A percentile compares a stretch with the other conserved stretches of the same genome.
phyloP scores from a whole-genome alignment of 2,113 vertebrate species.

The Pseudonaja textilis region DNA sequence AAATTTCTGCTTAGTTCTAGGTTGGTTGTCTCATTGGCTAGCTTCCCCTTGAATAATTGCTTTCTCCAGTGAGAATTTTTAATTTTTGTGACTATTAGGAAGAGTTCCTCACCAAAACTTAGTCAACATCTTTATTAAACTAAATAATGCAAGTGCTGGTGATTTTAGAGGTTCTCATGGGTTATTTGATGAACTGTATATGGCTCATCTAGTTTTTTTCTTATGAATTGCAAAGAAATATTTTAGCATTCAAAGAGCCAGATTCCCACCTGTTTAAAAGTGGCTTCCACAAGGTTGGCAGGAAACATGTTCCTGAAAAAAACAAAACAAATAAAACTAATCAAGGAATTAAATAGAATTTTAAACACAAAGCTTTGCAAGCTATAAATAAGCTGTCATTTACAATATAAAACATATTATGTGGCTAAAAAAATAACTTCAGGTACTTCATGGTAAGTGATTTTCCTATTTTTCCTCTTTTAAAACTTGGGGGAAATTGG shows the following conservation, averaged over 20 bases:
- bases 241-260: constrained; percentile 1
- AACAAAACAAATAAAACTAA: constrained; percentile 60
- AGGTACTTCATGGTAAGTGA: not conserved
- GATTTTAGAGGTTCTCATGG: not conserved
- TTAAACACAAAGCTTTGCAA: not conserved
- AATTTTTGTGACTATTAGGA: not conserved
- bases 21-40: no score
- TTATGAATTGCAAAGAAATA: not conserved
- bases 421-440: not conserved
- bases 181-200: not conserved
- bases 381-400: not conserved
- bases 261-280: constrained; percentile 91
- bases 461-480: not conserved
- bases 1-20: no score
- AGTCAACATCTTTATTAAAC: not conserved
- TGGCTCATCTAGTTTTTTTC: not conserved
- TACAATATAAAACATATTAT: not conserved
- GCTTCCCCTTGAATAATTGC: not conserved
- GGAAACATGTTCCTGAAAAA: constrained; percentile 94
- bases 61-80: not conserved
- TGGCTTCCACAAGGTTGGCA: constrained; percentile 94
- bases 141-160: not conserved
- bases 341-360: constrained; percentile 22
- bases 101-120: not conserved
- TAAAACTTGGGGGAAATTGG: not conserved